These are phyloP conservation scores for Zaprionus lineosus DNA, from an alignment of 2,888 invertebrate species.

Conservation along the genomic window DNA sequence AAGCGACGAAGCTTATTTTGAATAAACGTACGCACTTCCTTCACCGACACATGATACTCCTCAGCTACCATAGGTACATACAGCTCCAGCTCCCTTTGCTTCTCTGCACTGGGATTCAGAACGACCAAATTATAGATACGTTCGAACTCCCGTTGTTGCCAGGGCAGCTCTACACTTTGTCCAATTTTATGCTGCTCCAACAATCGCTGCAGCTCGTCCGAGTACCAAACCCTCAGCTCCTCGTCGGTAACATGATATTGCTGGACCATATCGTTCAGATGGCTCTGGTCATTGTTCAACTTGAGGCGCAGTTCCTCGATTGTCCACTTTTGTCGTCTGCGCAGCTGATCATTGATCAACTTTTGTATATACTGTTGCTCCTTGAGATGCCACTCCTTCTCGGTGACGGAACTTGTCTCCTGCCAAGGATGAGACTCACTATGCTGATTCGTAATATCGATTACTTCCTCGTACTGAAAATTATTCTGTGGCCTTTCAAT, in stretches of 20 bases:
- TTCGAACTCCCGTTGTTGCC: conserved; percentile 76
- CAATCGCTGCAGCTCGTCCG: conserved; percentile 68
- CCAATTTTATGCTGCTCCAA: conserved; percentile 64
- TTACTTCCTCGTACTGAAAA: conserved; percentile 47
- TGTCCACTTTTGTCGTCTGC: conserved; percentile 73
- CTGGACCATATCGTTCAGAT: conserved; percentile 59
- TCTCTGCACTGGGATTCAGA: conserved; percentile 66
- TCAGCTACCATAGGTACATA: conserved; percentile 43
- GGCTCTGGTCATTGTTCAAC: conserved; percentile 65
- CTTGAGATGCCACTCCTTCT: conserved; percentile 72
- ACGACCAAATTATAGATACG: conserved; percentile 66
- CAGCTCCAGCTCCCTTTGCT: conserved; percentile 61
- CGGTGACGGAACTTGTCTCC: conserved; percentile 36
- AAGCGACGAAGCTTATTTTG: conserved; percentile 74
- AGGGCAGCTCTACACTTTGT: conserved; percentile 59
- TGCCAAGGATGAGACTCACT: conserved; percentile 64
- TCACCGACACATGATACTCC: conserved; percentile 68
- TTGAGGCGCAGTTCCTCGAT: conserved; percentile 77
- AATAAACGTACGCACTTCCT: conserved; percentile 74
- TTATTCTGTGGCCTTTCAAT: conserved; percentile 63
- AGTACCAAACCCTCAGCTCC: conserved; percentile 76
- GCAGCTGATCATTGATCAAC: conserved; percentile 66
- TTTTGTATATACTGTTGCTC: conserved; percentile 74
- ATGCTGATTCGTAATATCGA: conserved; percentile 41
- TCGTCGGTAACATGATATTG: conserved; percentile 73